A percentile compares a stretch with the other conserved stretches of the same genome.
phyloP scores from a whole-genome alignment of 2,113 vertebrate genomes.

The Nesogale talazaci region DNA sequence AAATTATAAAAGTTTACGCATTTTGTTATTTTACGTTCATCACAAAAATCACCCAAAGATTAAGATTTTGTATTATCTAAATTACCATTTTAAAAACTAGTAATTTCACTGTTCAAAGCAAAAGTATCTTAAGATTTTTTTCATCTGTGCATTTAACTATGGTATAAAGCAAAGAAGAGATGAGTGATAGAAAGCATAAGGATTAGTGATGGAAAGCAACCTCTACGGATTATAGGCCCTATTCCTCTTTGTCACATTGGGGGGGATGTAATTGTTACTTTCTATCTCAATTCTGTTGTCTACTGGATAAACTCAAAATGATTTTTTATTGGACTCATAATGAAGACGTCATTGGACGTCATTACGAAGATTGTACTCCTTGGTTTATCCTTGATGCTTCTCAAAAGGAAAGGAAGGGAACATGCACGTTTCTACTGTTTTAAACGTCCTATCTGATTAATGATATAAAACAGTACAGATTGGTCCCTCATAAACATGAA shows the following conservation, averaged over 20 bases:
- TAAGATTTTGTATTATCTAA: background rate
- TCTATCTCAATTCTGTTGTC: constrained; percentile 10
- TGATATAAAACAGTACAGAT: background rate
- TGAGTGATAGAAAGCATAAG: background rate
- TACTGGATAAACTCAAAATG: constrained; percentile 3
- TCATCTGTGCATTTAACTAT: background rate
- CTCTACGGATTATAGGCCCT: too few species aligned
- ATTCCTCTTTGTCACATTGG: too few species aligned
- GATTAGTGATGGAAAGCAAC: too few species aligned
- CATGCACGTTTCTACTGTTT: background rate
- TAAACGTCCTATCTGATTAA: constrained; percentile 12
- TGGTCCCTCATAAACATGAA: constrained; percentile 36
- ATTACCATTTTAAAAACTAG: constrained; percentile 44
- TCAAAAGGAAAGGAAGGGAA: constrained; percentile 55
- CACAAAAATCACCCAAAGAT: constrained; percentile 31
- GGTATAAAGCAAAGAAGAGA: background rate
- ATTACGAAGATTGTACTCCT: background rate
- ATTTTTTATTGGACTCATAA: background rate
- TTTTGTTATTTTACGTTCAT: constrained; percentile 37
- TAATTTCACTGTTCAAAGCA: constrained; percentile 29
- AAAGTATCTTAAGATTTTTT: background rate
- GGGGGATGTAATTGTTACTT: background rate
- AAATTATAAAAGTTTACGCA: constrained; percentile 25
- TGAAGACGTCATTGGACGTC: too few species aligned
- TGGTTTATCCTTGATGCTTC: background rate